phyloP scores from a whole-genome alignment of 2,113 vertebrate genomes.

The Brachyistius frenatus region DNA sequence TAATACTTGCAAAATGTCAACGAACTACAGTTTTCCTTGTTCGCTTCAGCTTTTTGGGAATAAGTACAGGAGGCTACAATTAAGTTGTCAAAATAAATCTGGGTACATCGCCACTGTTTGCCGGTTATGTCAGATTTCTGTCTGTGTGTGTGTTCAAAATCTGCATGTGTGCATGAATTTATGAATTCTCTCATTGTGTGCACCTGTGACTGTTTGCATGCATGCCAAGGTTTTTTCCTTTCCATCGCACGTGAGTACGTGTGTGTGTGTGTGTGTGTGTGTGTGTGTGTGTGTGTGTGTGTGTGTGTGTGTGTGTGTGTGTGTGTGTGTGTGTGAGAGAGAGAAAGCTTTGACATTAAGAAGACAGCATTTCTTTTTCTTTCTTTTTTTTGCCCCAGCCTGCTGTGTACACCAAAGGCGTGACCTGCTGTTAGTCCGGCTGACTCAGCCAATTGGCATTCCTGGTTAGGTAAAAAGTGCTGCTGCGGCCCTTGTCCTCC shows the following conservation, averaged over 20 bases:
- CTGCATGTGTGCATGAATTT: neutral
- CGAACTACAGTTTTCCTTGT: constrained; percentile 7
- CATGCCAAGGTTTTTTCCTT: constrained; percentile 9
- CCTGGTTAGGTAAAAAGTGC: constrained; percentile 32
- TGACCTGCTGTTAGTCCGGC: constrained; percentile 46
- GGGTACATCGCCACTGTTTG: neutral
- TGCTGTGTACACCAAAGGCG: constrained; percentile 52
- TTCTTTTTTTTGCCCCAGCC: constrained; percentile 27
- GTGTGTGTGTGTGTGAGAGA: neutral
- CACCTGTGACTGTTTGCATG: constrained; percentile 26
- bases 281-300: no score
- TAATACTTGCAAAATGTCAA: constrained; percentile 15
- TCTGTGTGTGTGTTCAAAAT: neutral
- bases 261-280: neutral
- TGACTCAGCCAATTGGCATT: constrained; percentile 71
- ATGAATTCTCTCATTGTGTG: constrained; percentile 43
- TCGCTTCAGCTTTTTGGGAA: constrained; percentile 7
- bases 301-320: constrained; percentile 6
- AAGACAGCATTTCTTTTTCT: constrained; percentile 8
- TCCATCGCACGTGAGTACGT: neutral
- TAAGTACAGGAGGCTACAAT: constrained; percentile 5
- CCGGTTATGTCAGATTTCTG: constrained; percentile 12
- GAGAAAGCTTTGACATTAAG: constrained; percentile 26
- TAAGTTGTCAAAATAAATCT: constrained; percentile 32
- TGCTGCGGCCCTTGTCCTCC: constrained; percentile 32